These are phyloP conservation scores for Saxidomus purpurata DNA, from an alignment of 1,140 invertebrate genomes.

Conservation along the genomic window DNA sequence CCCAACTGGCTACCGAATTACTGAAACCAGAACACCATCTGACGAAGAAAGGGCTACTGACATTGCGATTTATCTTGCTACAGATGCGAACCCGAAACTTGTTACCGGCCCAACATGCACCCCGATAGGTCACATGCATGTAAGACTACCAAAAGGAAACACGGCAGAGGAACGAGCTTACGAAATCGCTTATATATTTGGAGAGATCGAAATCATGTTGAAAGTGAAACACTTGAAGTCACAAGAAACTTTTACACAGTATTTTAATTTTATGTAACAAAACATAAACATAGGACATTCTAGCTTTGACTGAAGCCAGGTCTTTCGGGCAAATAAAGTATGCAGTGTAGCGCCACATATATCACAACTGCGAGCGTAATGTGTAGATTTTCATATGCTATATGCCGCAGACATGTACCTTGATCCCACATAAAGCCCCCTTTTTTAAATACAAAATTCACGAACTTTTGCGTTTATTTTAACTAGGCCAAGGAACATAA, in stretches of 20 bases:
- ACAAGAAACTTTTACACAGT: not conserved
- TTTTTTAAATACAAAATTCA: no score
- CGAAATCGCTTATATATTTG: slow-evolving; percentile 18
- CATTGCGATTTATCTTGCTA: slow-evolving; percentile 9
- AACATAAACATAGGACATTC: not conserved
- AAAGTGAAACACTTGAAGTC: slow-evolving; percentile 32
- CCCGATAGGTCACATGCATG: not conserved
- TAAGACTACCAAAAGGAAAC: slow-evolving; percentile 11
- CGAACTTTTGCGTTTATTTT: no score
- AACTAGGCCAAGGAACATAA: no score
- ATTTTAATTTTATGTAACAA: slow-evolving; percentile 31
- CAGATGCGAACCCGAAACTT: not conserved
- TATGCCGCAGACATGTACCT: no score
- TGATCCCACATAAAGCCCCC: no score
- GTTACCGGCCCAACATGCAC: slow-evolving; percentile 3
- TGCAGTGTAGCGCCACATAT: no score
- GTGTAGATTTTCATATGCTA: no score
- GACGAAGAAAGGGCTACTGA: not conserved
- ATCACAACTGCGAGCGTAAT: no score
- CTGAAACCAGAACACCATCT: not conserved
- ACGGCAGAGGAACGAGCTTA: not conserved
- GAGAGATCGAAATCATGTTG: slow-evolving; percentile 37
- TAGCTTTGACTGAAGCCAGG: not conserved
- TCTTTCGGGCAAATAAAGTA: not conserved
- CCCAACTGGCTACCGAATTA: slow-evolving; percentile 2